Base-by-base conservation (phyloP, 2,888 invertebrate species). In the Calephelis perditalis region DNA sequence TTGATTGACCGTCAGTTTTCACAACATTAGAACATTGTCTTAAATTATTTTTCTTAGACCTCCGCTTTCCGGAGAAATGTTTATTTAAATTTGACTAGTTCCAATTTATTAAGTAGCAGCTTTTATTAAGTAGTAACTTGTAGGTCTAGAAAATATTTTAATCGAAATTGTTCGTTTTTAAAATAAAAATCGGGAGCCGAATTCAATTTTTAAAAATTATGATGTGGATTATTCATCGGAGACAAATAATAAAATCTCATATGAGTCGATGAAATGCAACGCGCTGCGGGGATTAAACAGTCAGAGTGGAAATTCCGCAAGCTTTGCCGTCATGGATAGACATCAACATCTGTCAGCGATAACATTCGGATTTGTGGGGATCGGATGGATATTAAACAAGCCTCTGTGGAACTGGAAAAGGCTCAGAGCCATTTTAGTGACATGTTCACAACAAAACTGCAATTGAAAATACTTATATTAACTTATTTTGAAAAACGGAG, bases 321-420 rank as follows among this genome's bases (percentile, higher is more conserved):
- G 78, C 77, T 78, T 72, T 78, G 71, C 74, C 69, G 70, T 67
- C 68, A 72, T 71, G 75, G 73, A 72, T 74, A 77, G 73, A 74
- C 75, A 76, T 74, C 74, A 74, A 67, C 76, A 78, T 75, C 77
- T 79, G 81, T 79, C 83, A 78, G 76, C 73, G 76, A 73, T 77
- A 79, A 80, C 80, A 77, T 76, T 74, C 75, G 79, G 82, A 82
- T 86, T 84, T 81, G 77, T 65, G 74, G 70, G 74, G 73, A 81
- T 79, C 71, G 68, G 74, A 75, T 75, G 75, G 78, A 81, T 80
- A 82, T 85, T 81, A 82, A 84, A 81, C 79, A 75, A 73, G 76
- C 76, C 67, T 62, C 67, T 65, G 60, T 62, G 62, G 65, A 65
- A 62, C 59, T 61, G 61, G 62, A 67, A 67, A 68, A 65, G 60